Base-by-base conservation (phyloP, 2,888 invertebrate species). In the Ctenicera cuprea region DNA sequence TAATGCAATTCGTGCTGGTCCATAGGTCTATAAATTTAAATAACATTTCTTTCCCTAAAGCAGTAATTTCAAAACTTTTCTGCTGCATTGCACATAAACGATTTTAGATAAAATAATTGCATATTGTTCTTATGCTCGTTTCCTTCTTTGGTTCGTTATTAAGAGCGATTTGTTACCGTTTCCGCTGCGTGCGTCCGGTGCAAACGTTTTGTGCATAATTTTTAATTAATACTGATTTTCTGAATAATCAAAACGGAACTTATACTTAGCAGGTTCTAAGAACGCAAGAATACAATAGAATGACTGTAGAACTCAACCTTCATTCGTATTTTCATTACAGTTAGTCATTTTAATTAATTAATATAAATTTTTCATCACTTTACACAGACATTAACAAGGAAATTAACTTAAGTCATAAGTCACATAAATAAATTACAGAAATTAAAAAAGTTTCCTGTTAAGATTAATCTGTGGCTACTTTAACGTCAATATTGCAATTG, bases 81-180 rank as follows among this genome's bases (percentile, higher is more conserved):
- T 45, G 45, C 45, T 45, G 45, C 14, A 45, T 1, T 18, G 45
- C 16, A 45, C 45, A 18, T 4, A 18, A 45, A 18, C 45, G 18
- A 45, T 45, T 45, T 45, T 1, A 4, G 45, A 45, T 45, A 45
- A 45, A 33, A 45, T 18, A 45, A 45, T 45, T 45, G 45, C 45
- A 45, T 18, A 14, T 45, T 45, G 45, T 45, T 45, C 14, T 45
- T 45, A 45, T 4, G 5, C 9, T 45, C 14, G 18, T 18, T 45
- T 45, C 45, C 45, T 14, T 18, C 45, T 14, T 18, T 1, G 33
- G 33, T 33, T 33, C 2, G 33, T 5, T 3, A 26, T 26, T 26
- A 26, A 26, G 26, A 26, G 3, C 26, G 26, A 26, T 26, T 26
- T 26, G 2, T 5, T 26, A n/a, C n/a, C 26, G 26, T 26, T 26